Conservation (phyloP, 2,888 invertebrate genomes). For the Acronicta leporina region DNA sequence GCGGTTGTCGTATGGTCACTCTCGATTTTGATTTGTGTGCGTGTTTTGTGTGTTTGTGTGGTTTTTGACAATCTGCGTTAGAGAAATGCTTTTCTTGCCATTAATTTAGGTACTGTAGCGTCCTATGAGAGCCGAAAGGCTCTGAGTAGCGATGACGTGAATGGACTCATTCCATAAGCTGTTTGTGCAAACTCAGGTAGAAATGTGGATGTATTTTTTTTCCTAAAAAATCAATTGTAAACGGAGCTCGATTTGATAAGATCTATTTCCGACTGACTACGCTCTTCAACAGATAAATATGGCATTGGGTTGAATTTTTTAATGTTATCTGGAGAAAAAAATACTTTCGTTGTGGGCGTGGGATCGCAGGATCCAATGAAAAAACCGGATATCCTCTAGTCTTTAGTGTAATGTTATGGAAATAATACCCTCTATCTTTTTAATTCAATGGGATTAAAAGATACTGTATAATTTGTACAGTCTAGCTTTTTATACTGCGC, state of each 20-base stretch:
- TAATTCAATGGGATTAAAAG: slow-evolving; percentile 55
- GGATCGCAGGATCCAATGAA: slow-evolving; percentile 69
- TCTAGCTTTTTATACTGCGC: slow-evolving; percentile 33
- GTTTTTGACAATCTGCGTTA: slow-evolving; percentile 77
- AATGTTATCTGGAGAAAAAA: slow-evolving; percentile 64
- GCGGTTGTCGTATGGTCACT: slow-evolving; percentile 72
- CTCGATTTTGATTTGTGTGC: slow-evolving; percentile 75
- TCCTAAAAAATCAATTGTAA: slow-evolving; percentile 56
- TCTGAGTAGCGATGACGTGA: slow-evolving; percentile 47
- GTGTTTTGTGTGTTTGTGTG: too few relatives aligned
- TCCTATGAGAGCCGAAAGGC: slow-evolving; percentile 55
- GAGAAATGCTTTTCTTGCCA: slow-evolving; percentile 65
- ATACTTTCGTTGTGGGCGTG: slow-evolving; percentile 75
- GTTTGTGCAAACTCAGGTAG: slow-evolving; percentile 71
- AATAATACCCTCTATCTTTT: slow-evolving; percentile 57
- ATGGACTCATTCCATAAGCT: slow-evolving; percentile 40
- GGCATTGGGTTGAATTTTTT: slow-evolving; percentile 71
- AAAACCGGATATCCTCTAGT: slow-evolving; percentile 82
- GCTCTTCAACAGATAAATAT: slow-evolving; percentile 60
- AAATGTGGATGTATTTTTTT: slow-evolving; percentile 37
- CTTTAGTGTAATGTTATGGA: slow-evolving; percentile 68
- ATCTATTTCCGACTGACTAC: slow-evolving; percentile 69
- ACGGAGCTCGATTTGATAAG: slow-evolving; percentile 66
- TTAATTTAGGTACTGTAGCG: slow-evolving; percentile 65
- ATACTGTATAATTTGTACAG: slow-evolving; percentile 54